Base-by-base conservation (phyloP, 2,888 invertebrate species). In the Cataglyphis rosenhaueri region DNA sequence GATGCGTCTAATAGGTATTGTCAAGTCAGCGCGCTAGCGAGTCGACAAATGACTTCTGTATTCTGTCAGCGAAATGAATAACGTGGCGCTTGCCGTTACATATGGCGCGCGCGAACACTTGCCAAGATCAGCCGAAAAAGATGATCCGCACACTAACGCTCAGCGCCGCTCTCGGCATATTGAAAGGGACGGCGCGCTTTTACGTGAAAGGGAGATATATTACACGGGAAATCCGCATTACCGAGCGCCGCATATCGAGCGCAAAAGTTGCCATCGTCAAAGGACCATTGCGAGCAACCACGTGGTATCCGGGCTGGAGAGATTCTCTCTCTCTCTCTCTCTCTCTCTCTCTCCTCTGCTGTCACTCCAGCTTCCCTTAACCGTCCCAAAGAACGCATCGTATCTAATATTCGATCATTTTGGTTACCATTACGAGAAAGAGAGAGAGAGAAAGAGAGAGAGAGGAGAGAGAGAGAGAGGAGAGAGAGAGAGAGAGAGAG, bases 161-260 rank as follows among this genome's bases (percentile, higher is more conserved):
- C 55, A 32, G 55, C 73, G 59, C 21, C 12, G 21, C 66, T 32
- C 61, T 38, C 55, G 29, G 64, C 70, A 73, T 70, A 76, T 81
- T 83, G 86, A 82, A 75, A 84, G 70, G 75, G 15, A 44, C 18
- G 44, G 78, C 38, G 79, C 38, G 79, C 81, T 76, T 84, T 83
- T 68, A 48, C 79, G 70, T 82, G 79, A 83, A 84, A 79, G 59
- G 79, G 76, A 70, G 82, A 86, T 83, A 83, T 87, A 87, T 88
- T 79, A 81, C 76, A 48, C 29, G 61, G 87, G 87, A 87, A 85
- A 85, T 87, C 87, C 84, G 87, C 66, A 86, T 86, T 78, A 74
- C 79, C 83, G 79, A 85, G 76, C 75, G 83, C 25, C 81, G 78
- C 73, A 74, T 84, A 83, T 85, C 78, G 57, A 55, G 70, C 48